A percentile compares a stretch with the other conserved stretches of the same genome.
Evolutionary conservation across 1,140 invertebrate species (phyloP).

Genomic region (Agrilus planipennis): DNA sequence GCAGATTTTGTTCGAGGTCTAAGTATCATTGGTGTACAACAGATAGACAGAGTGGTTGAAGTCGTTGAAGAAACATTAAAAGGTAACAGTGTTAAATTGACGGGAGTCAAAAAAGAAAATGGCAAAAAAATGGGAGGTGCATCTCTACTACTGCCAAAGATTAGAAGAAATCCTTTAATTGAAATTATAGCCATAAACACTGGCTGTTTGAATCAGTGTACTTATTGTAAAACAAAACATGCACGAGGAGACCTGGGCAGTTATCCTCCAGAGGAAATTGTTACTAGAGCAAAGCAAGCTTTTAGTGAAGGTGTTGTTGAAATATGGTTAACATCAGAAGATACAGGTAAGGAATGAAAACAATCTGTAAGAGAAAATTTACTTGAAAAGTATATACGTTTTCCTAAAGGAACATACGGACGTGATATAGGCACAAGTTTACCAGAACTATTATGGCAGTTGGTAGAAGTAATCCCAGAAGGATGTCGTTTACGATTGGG

Average conservation of each 20-base stretch:
- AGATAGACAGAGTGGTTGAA: conserved; percentile 96
- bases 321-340: conserved; percentile 98
- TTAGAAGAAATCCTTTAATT: conserved; percentile 88
- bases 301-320: conserved; percentile 90
- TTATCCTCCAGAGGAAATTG: conserved; percentile 77
- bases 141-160: conserved; percentile 78
- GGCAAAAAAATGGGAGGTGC: conserved; percentile 82
- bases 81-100: conserved; percentile 72
- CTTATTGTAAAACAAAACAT: conserved; percentile 98
- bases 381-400: too few relatives aligned
- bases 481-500: conserved; percentile 81
- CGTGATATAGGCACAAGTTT: conserved; percentile 83
- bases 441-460: conserved; percentile 71
- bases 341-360: conserved; percentile 53
- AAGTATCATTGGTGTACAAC: conserved; percentile 92
- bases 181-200: conserved; percentile 98
- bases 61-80: conserved; percentile 97
- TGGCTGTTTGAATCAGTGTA: conserved; percentile 96
- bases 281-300: conserved; percentile 67
- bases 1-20: conserved; percentile 64
- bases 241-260: conserved; percentile 91
- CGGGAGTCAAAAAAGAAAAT: conserved; percentile 69
- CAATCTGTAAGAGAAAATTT: too few relatives aligned
- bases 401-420: conserved; percentile 70
- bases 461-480: conserved; percentile 85